Evolutionary conservation across 2,113 vertebrate species (phyloP), one percentile per base, ranked within the genome.

Genomic region (Entelurus aequoreus): DNA sequence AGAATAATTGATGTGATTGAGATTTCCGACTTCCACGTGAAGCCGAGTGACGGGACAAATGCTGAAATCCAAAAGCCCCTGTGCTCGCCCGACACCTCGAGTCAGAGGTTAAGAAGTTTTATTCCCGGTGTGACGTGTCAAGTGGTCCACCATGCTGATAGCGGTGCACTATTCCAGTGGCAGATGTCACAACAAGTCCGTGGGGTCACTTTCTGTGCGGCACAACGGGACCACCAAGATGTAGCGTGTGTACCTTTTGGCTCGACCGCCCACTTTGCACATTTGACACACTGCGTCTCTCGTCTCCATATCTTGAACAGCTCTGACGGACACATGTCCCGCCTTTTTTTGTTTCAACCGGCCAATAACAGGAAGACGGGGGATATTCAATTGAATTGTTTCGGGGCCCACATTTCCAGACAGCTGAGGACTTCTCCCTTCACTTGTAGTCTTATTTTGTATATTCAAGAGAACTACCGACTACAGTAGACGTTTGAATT

Each of bases 161-260:
- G 69, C 72, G 10, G 53, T 35, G 69, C 71, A 67, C 65, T 81
- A 72, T 80, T 72, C 74, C 74, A 69, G 78, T 75, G 78, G 74
- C 84, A 84, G 80, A 86, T 88, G 81, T 83, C 80, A 77, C 74
- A 68, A 60, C 74, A 71, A 56, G 67, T 61, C 77, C 62, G 66
- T 9, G 7, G 72, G 80, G 75, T 78, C 80, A 70, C 73, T 79
- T 19, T 76, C 62, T 62, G 71, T 60, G 70, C n/a, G 37, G 80
- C 72, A 76, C 68, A 1, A 75, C 67, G 68, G 57, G 82, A 74
- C 79, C 86, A 88, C 88, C 82, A 84, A 84, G 79, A 87, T 82
- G 68, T 72, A 77, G 71, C 28, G 28, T 86, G 80, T 86, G 80
- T 88, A 71, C 82, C 79, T 46, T 84, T 83, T 67, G 69, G 80